A percentile compares a stretch with the other conserved stretches of the same genome.
These are phyloP conservation scores for Caenorhabditis afra DNA, from an alignment of 2,888 invertebrate genomes.

Conservation along the genomic window DNA sequence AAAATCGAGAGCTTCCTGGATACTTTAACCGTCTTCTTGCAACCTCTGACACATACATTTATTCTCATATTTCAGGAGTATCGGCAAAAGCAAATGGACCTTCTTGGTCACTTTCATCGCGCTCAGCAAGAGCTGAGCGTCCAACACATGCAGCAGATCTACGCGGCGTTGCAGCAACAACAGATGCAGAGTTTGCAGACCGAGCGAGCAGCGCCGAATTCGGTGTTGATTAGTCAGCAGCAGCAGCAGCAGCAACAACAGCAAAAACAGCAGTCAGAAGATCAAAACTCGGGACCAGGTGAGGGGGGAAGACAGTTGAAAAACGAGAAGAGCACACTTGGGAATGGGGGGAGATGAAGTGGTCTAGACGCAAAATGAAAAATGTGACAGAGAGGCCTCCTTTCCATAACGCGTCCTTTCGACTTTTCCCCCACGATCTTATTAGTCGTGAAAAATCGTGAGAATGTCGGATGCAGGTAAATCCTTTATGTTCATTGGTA, in stretches of 20 bases:
- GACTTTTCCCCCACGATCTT: no score
- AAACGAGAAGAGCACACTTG: background rate
- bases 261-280: slow-evolving; percentile 7
- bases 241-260: no score
- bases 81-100: slow-evolving; percentile 76
- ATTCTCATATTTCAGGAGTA: slow-evolving; percentile 66
- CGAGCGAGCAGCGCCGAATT: slow-evolving; percentile 26
- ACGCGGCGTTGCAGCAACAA: slow-evolving; percentile 60
- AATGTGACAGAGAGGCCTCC: background rate
- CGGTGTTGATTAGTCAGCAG: slow-evolving; percentile 13
- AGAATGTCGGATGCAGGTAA: no score
- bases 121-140: slow-evolving; percentile 69
- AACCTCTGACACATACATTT: slow-evolving; percentile 3
- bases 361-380: slow-evolving; percentile 6
- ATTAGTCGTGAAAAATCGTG: no score
- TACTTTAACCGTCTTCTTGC: background rate
- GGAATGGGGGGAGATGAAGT: background rate
- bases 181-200: slow-evolving; percentile 46
- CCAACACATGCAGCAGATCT: slow-evolving; percentile 68
- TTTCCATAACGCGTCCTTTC: no score
- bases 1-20: slow-evolving; percentile 14
- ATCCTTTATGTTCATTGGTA: no score
- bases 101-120: slow-evolving; percentile 70
- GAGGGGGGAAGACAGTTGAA: background rate
- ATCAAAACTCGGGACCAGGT: slow-evolving; percentile 53